Conservation (phyloP, 2,888 invertebrate species). For the Nematopogon swammerdamellus region DNA sequence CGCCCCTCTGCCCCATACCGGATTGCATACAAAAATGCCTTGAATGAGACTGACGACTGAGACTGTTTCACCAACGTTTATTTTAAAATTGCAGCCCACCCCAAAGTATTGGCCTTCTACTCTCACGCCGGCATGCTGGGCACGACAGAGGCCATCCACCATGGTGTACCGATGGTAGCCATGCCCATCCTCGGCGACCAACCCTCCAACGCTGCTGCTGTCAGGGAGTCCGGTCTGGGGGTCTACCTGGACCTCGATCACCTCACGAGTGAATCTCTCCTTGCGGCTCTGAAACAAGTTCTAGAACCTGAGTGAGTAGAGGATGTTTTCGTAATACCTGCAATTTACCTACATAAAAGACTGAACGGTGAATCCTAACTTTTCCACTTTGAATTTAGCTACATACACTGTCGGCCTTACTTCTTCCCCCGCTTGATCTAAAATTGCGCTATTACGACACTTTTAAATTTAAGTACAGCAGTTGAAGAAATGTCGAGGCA, state of each 20-base stretch:
- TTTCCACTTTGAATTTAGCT: no score
- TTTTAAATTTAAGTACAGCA: no score
- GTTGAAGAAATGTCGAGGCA: no score
- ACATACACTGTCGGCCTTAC: no score
- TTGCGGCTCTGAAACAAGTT: constrained; percentile 50
- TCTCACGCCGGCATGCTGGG: constrained; percentile 56
- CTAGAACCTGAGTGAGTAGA: constrained; percentile 50
- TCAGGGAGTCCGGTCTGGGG: constrained; percentile 44
- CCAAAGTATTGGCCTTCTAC: constrained; percentile 51
- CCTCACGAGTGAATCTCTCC: constrained; percentile 45
- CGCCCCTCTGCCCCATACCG: no score
- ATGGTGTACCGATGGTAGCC: constrained; percentile 50
- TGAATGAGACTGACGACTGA: no score
- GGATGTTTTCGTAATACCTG: not conserved
- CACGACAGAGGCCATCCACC: constrained; percentile 51
- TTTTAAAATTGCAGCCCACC: constrained; percentile 50
- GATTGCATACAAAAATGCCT: no score
- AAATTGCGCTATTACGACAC: no score
- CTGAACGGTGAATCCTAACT: no score
- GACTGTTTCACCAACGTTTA: no score
- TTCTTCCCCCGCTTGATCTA: no score
- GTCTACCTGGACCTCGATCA: constrained; percentile 33
- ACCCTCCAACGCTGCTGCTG: constrained; percentile 44
- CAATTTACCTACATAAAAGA: constrained; percentile 18
- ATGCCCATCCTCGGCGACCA: constrained; percentile 61